Evolutionary conservation across 2,888 invertebrate genomes (phyloP).

Genomic region (Chorisops tibialis): DNA sequence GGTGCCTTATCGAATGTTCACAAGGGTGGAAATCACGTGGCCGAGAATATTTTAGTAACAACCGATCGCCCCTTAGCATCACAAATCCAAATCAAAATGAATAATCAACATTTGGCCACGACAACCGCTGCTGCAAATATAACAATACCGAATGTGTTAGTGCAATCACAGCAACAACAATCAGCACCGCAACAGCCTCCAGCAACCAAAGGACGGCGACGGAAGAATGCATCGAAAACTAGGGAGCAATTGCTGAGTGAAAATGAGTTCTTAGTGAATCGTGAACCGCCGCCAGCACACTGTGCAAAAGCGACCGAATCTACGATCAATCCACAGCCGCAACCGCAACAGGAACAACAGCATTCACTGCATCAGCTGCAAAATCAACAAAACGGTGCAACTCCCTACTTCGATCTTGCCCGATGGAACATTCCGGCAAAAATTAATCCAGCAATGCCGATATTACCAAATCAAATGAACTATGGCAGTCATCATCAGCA

Average conservation of each 20-base stretch:
- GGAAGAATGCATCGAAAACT: slow-evolving; percentile 28
- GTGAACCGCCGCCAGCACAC: slow-evolving; percentile 72
- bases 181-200: slow-evolving; percentile 43
- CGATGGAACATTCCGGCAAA: slow-evolving; percentile 68
- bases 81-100: slow-evolving; percentile 53
- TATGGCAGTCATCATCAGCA: slow-evolving; percentile 37
- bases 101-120: slow-evolving; percentile 30
- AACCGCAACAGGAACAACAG: slow-evolving; percentile 32
- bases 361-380: slow-evolving; percentile 47
- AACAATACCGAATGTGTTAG: slow-evolving; percentile 44
- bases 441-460: background rate
- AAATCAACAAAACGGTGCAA: slow-evolving; percentile 56
- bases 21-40: slow-evolving; percentile 28
- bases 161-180: slow-evolving; percentile 34
- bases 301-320: slow-evolving; percentile 54
- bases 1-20: slow-evolving; percentile 33
- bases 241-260: slow-evolving; percentile 26
- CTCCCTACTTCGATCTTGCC: slow-evolving; percentile 74
- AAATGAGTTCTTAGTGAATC: slow-evolving; percentile 55
- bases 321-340: slow-evolving; percentile 4
- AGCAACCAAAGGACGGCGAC: slow-evolving; percentile 23
- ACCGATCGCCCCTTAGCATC: slow-evolving; percentile 42
- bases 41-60: slow-evolving; percentile 38
- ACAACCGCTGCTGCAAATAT: slow-evolving; percentile 39
- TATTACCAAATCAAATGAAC: slow-evolving; percentile 11